Conservation (phyloP, 2,113 vertebrate genomes). For the Glareola pratincola region DNA sequence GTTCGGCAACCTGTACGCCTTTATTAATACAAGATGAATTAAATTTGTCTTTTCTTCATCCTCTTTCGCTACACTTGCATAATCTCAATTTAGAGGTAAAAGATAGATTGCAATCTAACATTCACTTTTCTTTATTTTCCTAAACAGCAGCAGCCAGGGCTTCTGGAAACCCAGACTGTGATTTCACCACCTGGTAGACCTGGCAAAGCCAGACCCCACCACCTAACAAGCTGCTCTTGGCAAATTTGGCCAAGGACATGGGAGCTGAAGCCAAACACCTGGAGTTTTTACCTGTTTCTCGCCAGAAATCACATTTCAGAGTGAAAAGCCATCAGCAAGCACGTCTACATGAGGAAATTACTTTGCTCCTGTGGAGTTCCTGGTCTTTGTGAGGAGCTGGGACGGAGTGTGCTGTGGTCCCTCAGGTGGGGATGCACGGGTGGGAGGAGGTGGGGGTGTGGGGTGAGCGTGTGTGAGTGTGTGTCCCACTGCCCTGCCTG, state of each 20-base stretch:
- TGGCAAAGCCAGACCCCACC: not conserved
- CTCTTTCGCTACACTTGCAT: not conserved
- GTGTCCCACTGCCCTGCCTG: not conserved
- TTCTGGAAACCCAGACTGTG: not conserved
- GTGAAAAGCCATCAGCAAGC: not conserved
- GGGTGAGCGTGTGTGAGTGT: rapidly evolving
- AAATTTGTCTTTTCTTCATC: not conserved
- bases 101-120: not conserved
- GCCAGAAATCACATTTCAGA: not conserved
- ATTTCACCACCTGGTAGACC: not conserved
- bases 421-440: not conserved
- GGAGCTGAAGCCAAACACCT: not conserved
- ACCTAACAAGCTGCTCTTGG: not conserved
- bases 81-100: not conserved
- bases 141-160: not conserved
- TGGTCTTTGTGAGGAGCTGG: not conserved
- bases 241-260: not conserved
- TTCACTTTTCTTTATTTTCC: not conserved
- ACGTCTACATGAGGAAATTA: rapidly evolving
- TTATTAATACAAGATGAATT: not conserved
- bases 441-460: not conserved
- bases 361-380: not conserved
- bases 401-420: not conserved
- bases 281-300: not conserved
- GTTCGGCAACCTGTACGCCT: not conserved